Conservation (phyloP, 1,140 invertebrate species). For the Tenebrio molitor region DNA sequence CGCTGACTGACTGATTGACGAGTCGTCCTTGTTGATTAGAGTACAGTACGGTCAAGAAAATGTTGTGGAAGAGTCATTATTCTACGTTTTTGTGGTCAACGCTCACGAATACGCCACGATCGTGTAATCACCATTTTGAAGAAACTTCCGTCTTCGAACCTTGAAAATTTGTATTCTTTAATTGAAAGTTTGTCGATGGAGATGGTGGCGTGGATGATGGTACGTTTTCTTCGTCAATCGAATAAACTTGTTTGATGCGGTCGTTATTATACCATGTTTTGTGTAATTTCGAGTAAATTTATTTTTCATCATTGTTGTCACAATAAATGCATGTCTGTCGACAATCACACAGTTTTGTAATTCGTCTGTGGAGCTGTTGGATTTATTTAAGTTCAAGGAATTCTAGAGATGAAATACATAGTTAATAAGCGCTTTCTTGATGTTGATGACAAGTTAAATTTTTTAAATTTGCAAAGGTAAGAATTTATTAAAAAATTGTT, state of each 20-base stretch:
- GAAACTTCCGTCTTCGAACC: conserved; percentile 13
- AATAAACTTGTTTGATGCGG: background rate
- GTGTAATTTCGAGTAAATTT: too few species aligned
- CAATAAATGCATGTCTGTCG: too few species aligned
- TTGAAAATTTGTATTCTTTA: conserved; percentile 12
- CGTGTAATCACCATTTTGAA: conserved; percentile 25
- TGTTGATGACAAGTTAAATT: too few species aligned
- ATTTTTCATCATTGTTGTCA: too few species aligned
- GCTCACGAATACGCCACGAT: conserved; percentile 9
- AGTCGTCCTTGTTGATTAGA: conserved; percentile 27
- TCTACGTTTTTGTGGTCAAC: conserved; percentile 20
- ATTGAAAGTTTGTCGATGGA: background rate
- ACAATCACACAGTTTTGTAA: too few species aligned
- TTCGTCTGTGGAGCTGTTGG: too few species aligned
- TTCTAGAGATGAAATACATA: too few species aligned
- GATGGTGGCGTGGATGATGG: background rate
- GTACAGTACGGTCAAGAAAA: conserved; percentile 30
- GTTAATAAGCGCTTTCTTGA: too few species aligned
- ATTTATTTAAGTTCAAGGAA: too few species aligned
- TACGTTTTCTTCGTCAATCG: background rate
- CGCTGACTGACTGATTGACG: conserved; percentile 15
- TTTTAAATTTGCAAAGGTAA: too few species aligned
- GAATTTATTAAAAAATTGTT: too few species aligned
- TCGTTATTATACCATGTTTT: background rate
- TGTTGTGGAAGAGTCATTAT: background rate